Evolutionary conservation across 2,797 vertebrate species (phyloP).

Genomic region (Ammospiza maritima): DNA sequence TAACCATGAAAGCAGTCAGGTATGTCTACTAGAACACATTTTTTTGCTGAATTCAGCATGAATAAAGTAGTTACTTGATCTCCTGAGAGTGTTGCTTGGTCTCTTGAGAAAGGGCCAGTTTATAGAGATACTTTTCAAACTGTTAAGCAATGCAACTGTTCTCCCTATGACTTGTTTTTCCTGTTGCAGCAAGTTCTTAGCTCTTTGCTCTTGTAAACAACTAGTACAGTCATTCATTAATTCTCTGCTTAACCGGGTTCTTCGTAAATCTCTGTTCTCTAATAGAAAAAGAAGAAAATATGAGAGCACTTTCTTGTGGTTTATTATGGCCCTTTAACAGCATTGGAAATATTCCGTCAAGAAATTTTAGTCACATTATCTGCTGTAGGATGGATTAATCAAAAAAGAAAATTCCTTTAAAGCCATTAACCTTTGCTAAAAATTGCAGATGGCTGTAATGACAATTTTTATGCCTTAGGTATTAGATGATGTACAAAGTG

Average conservation of each 20-base stretch:
- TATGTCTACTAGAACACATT: background rate
- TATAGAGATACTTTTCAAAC: background rate
- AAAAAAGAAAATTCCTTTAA: background rate
- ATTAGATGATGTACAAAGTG: slow-evolving; percentile 8
- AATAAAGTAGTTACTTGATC: background rate
- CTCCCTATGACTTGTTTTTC: background rate
- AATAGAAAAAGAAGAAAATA: background rate
- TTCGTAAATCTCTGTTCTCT: background rate
- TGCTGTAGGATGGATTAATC: background rate
- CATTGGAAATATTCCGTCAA: background rate
- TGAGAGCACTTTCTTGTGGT: background rate
- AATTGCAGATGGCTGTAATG: slow-evolving; percentile 12
- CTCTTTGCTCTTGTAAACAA: background rate
- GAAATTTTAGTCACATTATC: background rate
- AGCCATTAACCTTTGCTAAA: slow-evolving; percentile 46
- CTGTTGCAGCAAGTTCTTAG: background rate
- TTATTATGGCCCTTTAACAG: background rate
- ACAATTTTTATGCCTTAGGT: slow-evolving; percentile 30
- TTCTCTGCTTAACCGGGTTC: background rate
- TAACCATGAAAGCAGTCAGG: background rate
- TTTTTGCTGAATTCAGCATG: slow-evolving; percentile 3
- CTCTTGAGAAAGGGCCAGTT: background rate
- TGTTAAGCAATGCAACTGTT: background rate
- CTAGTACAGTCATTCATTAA: background rate
- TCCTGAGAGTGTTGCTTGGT: background rate